These are phyloP conservation scores for Palythoa grandiflora DNA, from an alignment of 92 coral and sea anemone species.

Conservation along the genomic window DNA sequence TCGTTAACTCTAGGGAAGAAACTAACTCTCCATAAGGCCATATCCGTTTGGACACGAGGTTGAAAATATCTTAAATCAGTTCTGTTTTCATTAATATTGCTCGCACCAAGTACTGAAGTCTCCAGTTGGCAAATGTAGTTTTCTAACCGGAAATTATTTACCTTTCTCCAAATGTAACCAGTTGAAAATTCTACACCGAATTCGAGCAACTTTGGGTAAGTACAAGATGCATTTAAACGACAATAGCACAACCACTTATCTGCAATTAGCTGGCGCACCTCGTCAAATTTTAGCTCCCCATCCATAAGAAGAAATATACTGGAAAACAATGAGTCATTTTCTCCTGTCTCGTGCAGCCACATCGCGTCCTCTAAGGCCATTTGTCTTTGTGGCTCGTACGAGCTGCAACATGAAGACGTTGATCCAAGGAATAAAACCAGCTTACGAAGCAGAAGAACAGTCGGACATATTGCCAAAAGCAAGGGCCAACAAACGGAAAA, in stretches of 20 bases:
- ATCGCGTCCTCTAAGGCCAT: constrained; percentile 72
- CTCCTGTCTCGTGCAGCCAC: constrained; percentile 63
- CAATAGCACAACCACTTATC: constrained; percentile 70
- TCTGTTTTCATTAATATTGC: constrained; percentile 46
- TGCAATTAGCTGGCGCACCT: constrained; percentile 61
- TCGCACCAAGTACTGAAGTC: constrained; percentile 4
- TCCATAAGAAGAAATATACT: constrained; percentile 80
- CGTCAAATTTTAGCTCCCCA: constrained; percentile 70
- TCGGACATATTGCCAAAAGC: constrained; percentile 64
- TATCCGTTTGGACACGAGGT: constrained; percentile 12
- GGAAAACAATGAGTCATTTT: constrained; percentile 56
- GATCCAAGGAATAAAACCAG: constrained; percentile 53
- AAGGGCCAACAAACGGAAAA: constrained; percentile 63
- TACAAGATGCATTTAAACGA: constrained; percentile 37
- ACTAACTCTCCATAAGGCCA: constrained; percentile 68
- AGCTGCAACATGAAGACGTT: constrained; percentile 57
- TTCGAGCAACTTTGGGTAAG: constrained; percentile 70
- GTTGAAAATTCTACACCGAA: constrained; percentile 60
- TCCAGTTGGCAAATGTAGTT: constrained; percentile 53
- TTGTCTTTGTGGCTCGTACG: constrained; percentile 62
- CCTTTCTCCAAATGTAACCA: constrained; percentile 83
- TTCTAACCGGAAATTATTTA: constrained; percentile 60
- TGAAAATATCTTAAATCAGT: constrained; percentile 10
- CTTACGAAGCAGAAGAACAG: constrained; percentile 66
- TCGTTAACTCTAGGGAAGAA: constrained; percentile 73